A percentile compares a stretch with the other conserved stretches of the same genome.
Conservation (phyloP, 2,113 vertebrate genomes). For the Charadrius vociferus region DNA sequence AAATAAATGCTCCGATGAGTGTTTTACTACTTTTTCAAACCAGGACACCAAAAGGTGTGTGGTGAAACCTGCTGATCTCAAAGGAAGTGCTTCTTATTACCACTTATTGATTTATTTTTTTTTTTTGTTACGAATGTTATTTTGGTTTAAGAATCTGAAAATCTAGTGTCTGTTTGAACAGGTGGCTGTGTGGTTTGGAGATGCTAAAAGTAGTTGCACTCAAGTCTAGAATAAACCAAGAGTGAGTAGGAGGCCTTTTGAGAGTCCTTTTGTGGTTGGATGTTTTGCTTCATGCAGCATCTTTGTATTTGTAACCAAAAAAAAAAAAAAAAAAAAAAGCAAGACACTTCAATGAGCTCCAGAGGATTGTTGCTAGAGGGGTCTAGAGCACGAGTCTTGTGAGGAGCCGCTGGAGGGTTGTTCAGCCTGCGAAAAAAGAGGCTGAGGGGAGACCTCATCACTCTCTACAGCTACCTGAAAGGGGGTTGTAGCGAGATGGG, state of each 20-base stretch:
- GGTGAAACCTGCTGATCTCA: not conserved
- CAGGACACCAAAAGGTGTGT: not conserved
- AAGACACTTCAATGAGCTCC: not conserved
- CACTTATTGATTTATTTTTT: not conserved
- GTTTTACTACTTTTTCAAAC: not conserved
- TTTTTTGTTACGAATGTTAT: not conserved
- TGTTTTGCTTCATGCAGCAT: not conserved
- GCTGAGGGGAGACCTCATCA: not conserved
- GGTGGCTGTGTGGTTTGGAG: not conserved
- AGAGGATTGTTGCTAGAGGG: not conserved
- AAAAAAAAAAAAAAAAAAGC: not conserved
- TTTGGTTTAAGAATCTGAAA: not conserved
- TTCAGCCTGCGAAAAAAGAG: not conserved
- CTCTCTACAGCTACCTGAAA: not conserved
- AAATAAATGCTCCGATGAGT: not conserved
- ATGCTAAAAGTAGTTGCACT: not conserved
- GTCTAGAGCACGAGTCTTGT: not conserved
- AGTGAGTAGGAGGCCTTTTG: not conserved
- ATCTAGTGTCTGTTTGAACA: not conserved
- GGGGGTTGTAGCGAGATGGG: not conserved
- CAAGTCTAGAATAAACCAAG: not conserved
- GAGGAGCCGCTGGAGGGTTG: not conserved
- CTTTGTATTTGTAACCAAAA: not conserved
- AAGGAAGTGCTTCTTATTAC: not conserved
- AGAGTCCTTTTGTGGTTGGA: not conserved